A percentile compares a stretch with the other conserved stretches of the same genome.
Evolutionary conservation across 2,888 invertebrate species (phyloP).

Genomic region (Hyposoter dolosus): DNA sequence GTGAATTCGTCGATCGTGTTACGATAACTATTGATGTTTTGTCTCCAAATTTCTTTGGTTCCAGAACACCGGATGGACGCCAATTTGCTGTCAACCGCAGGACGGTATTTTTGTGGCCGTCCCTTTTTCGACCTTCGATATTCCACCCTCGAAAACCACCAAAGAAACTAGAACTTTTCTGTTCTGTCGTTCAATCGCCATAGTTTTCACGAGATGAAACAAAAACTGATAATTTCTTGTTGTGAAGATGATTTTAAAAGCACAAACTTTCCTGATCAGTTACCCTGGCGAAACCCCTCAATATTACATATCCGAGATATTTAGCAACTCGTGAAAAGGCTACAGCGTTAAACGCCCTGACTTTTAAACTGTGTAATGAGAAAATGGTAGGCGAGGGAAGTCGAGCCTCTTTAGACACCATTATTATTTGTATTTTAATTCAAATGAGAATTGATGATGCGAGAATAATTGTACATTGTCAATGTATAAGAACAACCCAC

Average conservation of each 20-base stretch:
- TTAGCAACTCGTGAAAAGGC: constrained; percentile 5
- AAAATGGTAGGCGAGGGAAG: constrained; percentile 45
- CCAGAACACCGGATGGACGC: too few relatives aligned
- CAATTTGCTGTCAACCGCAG: too few relatives aligned
- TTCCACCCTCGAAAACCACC: too few relatives aligned
- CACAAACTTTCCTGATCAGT: too few relatives aligned
- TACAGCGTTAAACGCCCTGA: neutral
- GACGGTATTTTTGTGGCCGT: too few relatives aligned
- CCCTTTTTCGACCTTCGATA: too few relatives aligned
- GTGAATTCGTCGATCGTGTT: too few relatives aligned
- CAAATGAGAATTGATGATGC: constrained; percentile 68
- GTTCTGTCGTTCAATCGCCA: neutral
- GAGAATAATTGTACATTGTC: constrained; percentile 69
- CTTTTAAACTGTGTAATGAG: constrained; percentile 39
- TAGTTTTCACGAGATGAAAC: too few relatives aligned
- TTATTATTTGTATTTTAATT: constrained; percentile 62
- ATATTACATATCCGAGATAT: neutral
- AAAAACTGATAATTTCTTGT: neutral
- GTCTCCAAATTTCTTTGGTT: too few relatives aligned
- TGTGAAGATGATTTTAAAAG: neutral
- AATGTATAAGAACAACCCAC: constrained; percentile 36
- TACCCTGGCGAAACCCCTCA: neutral
- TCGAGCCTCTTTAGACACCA: constrained; percentile 50
- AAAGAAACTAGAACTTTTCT: neutral
- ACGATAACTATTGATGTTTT: too few relatives aligned